A percentile compares a stretch with the other conserved stretches of the same genome.
phyloP scores from a whole-genome alignment of 2,113 vertebrate genomes.

The zebrafish (Danio rerio) region GRCz12tu NC_133194.1:23991001-23991500 shows the following conservation, averaged over 20 bases:
- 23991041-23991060: slow-evolving; percentile 29
- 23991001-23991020: slow-evolving; percentile 23
- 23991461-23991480: slow-evolving; percentile 2
- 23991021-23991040: slow-evolving; percentile 9
- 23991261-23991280: neutral
- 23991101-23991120: slow-evolving; percentile 31
- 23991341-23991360: slow-evolving; percentile 9
- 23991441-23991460: neutral
- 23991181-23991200: neutral
- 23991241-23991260: slow-evolving; percentile 8
- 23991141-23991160: slow-evolving; percentile 10
- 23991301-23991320: slow-evolving; percentile 17
- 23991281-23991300: neutral
- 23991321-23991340: neutral
- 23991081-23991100: slow-evolving; percentile 41
- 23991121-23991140: slow-evolving; percentile 30
- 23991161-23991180: slow-evolving; percentile 35
- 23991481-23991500: neutral
- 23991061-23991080: slow-evolving; percentile 36
- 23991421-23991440: slow-evolving; percentile 18
- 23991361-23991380: slow-evolving; percentile 16
- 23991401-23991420: slow-evolving; percentile 2
- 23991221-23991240: slow-evolving; percentile 5
- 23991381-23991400: neutral
- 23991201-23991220: neutral